A percentile compares a stretch with the other conserved stretches of the same genome.
These are phyloP conservation scores for Macrosteles quadrilineatus DNA, from an alignment of 1,140 invertebrate species.

Conservation along the genomic window DNA sequence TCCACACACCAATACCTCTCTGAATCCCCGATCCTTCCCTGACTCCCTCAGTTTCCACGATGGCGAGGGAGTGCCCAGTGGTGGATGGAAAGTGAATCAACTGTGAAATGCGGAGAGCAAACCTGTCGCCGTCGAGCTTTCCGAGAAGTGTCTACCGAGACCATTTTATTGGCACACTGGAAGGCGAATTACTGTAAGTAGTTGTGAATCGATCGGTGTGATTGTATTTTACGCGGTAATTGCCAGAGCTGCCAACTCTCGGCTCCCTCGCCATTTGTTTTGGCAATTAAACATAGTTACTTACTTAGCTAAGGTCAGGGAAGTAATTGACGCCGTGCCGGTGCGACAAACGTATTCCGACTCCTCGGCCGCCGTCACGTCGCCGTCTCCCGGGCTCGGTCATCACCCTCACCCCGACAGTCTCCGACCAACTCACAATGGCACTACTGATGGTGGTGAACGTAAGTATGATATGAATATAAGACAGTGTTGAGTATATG, in stretches of 20 bases:
- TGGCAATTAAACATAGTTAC: conserved; percentile 16
- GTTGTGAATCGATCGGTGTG: conserved; percentile 1
- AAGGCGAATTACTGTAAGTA: conserved; percentile 3
- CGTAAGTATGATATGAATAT: too few species aligned
- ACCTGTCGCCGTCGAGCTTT: not conserved
- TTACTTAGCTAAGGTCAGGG: not conserved
- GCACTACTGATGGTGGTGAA: too few species aligned
- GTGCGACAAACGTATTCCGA: conserved; percentile 13
- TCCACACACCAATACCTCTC: too few species aligned
- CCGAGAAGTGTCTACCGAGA: not conserved
- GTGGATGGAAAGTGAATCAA: not conserved
- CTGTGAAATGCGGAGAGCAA: not conserved
- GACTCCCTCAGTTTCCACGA: not conserved
- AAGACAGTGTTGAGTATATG: too few species aligned
- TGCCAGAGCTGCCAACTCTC: not conserved
- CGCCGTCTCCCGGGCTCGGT: not conserved
- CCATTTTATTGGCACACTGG: not conserved
- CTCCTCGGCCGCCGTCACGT: not conserved
- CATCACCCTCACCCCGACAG: too few species aligned
- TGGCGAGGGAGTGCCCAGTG: not conserved
- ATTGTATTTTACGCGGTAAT: conserved; percentile 1
- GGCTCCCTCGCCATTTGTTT: conserved; percentile 13
- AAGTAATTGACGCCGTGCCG: not conserved
- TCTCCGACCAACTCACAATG: too few species aligned
- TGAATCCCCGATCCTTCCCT: too few species aligned